Conservation (phyloP, 1,140 invertebrate species). For the Eurosta solidaginis region DNA sequence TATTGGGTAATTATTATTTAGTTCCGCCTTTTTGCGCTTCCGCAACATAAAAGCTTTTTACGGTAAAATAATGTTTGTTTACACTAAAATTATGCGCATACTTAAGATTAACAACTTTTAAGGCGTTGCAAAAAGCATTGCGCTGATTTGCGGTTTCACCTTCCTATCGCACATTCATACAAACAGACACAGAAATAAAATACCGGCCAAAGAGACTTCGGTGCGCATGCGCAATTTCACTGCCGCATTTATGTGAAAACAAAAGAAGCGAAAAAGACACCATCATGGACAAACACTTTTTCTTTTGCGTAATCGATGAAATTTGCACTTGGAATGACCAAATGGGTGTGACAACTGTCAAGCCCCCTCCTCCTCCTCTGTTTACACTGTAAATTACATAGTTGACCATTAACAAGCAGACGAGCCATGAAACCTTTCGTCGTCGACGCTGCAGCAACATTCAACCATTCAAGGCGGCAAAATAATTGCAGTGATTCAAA, state of each 20-base stretch:
- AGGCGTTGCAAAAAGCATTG: neutral
- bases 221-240: constrained; percentile 1
- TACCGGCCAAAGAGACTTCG: no score
- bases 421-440: no score
- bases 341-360: constrained; percentile 1
- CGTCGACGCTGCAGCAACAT: neutral
- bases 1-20: no score
- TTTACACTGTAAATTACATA: neutral
- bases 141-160: neutral
- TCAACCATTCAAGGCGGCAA: neutral
- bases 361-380: no score
- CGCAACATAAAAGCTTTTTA: neutral
- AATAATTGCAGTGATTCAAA: neutral
- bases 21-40: neutral
- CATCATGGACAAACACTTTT: neutral
- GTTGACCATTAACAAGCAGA: neutral
- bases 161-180: neutral
- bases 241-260: neutral
- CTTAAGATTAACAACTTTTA: neutral
- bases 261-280: neutral
- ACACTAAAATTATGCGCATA: neutral
- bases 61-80: neutral
- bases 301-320: neutral
- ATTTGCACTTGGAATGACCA: constrained; percentile 13
- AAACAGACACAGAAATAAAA: neutral